Evolutionary conservation across 1,140 invertebrate species (phyloP), one percentile per base, ranked within the genome.

Genomic region (Goniozus legneri): DNA sequence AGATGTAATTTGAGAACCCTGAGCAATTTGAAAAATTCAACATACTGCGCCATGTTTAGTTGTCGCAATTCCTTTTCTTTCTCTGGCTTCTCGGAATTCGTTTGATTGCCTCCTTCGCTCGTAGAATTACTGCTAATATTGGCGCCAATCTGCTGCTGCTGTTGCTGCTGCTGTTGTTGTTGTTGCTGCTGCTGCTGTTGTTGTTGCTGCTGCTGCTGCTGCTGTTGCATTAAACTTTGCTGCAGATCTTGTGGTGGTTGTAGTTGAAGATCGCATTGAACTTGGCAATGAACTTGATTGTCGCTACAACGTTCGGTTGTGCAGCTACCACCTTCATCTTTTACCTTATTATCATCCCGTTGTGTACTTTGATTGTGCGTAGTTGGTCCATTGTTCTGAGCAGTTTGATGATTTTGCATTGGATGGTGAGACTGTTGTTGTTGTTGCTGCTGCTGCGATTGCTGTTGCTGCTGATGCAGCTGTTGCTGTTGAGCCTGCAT

Each of bases 61-160:
- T 76, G 74, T n/a, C 73, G 67, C 50, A 75, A 56, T 14, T 75
- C 73, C 41, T 76, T 69, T 15, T 75, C 67, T n/a, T 75, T 75
- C 13, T 75, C 72, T 1, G 64, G 46, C 20, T 72, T 76, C 20
- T 65, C 68, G 0, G 54, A 51, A 44, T 56, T 61, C 33, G 66
- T 72, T 30, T 64, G 71, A 38, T 51, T 67, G 15, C 54, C 50
- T 30, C 52, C 54, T 31, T 74, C 71, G 0, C 38, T 37, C 0
- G 52, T 59, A 1, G 65, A 58, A 51, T 62, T 68, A 14, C 62
- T 62, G 20, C 55, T 62, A 13, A 76, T 70, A 24, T 60, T 70
- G 2, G 75, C 69, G 8, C 64, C 62, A 37, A 75, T 73, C 48
- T 69, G 63, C 35, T 61, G 58, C 40, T 60, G 60, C 19, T 62